Evolutionary conservation across 2,113 vertebrate species (phyloP), one percentile per base, ranked within the genome.

Genomic region (Rissa tridactyla): DNA sequence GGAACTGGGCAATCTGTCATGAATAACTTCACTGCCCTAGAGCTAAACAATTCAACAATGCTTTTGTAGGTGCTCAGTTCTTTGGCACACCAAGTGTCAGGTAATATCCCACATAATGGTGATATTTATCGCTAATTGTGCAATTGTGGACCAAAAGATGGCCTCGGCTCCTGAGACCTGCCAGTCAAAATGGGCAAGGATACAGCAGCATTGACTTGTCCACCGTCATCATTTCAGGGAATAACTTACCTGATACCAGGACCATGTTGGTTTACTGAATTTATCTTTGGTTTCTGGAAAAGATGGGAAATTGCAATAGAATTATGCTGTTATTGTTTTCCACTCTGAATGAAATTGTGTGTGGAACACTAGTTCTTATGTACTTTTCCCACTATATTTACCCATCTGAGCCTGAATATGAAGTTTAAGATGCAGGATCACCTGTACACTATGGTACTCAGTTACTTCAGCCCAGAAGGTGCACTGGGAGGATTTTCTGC

Each of bases 61-160:
- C 2, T 2, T 10, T 51, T 73, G 26, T 2, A 54, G 22, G 60
- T 21, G 17, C 6, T 64, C 10, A 71, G 25, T 61, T 84, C 52
- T 57, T 34, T 88, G 27, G 15, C 13, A 64, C 18, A 46, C 5
- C 6, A 52, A 30, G 13, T 2, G 1, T 44, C 51, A 60, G 16
- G 19, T 75, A 52, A 52, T 46, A 71, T 5, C 9, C 13, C 5
- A 22, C 14, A 20, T 9, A 58, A 23, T 30, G 23, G 6, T 19
- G 17, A 3, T 10, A 38, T 26, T 10, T n/a, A 16, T 58, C 5
- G 5, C 10, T 40, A 68, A 6, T 14, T 46, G 6, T 64, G 11
- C 0, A 4, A 11, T 13, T 23, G 3, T 23, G 21, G 19, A 30
- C 9, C 12, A 40, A 64, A 82, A 60, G 5, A 17, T 36, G 3